phyloP scores from a whole-genome alignment of 2,888 invertebrate genomes.

The Drosophila limbata region DNA sequence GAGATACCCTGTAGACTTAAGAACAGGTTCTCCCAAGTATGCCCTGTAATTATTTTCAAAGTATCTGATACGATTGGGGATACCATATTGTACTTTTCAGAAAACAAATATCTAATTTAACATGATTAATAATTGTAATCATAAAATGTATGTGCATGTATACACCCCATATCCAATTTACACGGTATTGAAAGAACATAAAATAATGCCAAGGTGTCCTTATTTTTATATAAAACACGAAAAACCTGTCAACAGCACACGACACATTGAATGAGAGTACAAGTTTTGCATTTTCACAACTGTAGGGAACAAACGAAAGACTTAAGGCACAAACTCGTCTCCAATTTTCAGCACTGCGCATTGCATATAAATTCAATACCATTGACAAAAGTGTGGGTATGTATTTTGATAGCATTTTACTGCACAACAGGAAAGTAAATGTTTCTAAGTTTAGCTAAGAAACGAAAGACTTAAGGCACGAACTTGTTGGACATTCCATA shows the following conservation, averaged over 20 bases:
- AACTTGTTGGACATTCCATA: slow-evolving; percentile 9
- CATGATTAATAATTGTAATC: no score
- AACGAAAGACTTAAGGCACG: slow-evolving; percentile 22
- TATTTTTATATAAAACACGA: slow-evolving; percentile 44
- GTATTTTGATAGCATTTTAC: neutral
- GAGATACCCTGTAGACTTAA: no score
- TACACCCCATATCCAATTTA: neutral
- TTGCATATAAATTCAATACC: neutral
- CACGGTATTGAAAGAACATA: slow-evolving; percentile 31
- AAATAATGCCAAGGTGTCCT: slow-evolving; percentile 25
- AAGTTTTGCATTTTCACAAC: slow-evolving; percentile 20
- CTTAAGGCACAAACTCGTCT: slow-evolving; percentile 17
- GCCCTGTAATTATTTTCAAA: no score
- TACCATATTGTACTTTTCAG: no score
- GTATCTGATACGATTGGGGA: no score
- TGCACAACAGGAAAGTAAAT: neutral
- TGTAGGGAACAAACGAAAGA: slow-evolving; percentile 20
- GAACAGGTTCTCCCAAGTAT: no score
- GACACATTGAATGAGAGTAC: slow-evolving; percentile 5
- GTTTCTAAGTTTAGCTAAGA: neutral
- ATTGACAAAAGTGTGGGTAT: neutral
- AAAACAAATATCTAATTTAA: no score
- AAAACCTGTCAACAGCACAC: slow-evolving; percentile 45
- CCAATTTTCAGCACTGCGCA: neutral
- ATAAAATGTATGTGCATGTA: neutral